phyloP scores from a whole-genome alignment of 1,140 invertebrate genomes.

The Rhopalosiphum maidis region DNA sequence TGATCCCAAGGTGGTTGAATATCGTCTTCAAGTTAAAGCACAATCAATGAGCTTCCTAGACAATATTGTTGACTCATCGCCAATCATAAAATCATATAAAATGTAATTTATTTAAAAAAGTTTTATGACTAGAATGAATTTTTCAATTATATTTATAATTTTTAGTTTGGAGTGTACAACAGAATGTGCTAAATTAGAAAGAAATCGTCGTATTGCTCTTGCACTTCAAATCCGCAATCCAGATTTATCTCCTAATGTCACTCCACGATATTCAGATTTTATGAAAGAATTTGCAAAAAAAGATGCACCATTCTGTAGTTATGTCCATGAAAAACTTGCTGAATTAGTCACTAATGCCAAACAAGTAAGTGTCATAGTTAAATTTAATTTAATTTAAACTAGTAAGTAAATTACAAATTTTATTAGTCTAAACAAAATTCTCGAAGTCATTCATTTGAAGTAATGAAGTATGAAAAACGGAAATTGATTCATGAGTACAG shows the following conservation, averaged over 20 bases:
- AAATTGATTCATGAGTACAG: conserved; percentile 92
- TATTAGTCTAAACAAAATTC: conserved; percentile 81
- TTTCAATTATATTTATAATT: conserved; percentile 54
- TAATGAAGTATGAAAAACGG: conserved; percentile 91
- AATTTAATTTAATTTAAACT: neutral
- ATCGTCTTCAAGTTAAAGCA: conserved; percentile 22
- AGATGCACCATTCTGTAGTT: conserved; percentile 80
- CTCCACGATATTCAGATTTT: conserved; percentile 85
- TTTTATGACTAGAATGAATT: neutral
- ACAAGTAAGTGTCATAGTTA: conserved; percentile 67
- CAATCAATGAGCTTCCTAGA: conserved; percentile 40
- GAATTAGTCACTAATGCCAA: conserved; percentile 89
- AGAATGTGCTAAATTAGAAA: conserved; percentile 84
- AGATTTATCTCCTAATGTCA: conserved; percentile 79
- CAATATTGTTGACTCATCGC: conserved; percentile 21
- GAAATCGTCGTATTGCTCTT: conserved; percentile 85
- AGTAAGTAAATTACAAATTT: conserved; percentile 58
- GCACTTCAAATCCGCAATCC: conserved; percentile 91
- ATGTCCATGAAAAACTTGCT: conserved; percentile 83
- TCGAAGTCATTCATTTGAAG: conserved; percentile 87
- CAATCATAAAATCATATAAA: conserved; percentile 42
- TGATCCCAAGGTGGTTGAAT: conserved; percentile 46
- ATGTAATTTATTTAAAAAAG: conserved; percentile 2
- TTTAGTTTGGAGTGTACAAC: conserved; percentile 88
- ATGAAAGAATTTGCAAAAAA: conserved; percentile 85